Base-by-base conservation (phyloP, 2,797 vertebrate species). In the Pitangus sulphuratus region DNA sequence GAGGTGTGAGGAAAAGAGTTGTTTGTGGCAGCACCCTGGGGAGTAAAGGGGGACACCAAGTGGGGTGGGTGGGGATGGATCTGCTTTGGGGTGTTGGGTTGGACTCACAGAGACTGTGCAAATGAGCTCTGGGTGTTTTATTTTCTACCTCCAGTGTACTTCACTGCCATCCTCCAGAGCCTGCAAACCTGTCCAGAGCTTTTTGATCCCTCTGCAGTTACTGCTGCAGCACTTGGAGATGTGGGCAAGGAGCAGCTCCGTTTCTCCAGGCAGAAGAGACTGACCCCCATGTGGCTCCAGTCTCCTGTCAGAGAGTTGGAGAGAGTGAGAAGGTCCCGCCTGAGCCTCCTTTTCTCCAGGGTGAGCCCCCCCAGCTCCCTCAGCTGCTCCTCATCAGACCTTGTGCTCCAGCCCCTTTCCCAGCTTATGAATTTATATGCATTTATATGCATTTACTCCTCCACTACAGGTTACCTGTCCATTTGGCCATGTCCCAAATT, bases 41-140 rank as follows among this genome's bases (percentile, higher is more conserved):
- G 75, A 66, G 7, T 5, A 5, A 20, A 45, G 17, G 1, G 10
- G 44, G 50, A 71, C 31, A 18, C 5, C 5, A 4, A 7, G 13
- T 2, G 8, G 30, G 5, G 8, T n/a, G 18, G 31, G 25, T 30
- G 21, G 19, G 22, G 24, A 44, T 1, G 39, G 58, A 81, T 21
- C 12, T 45, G 58, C 47, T 76, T 37, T 56, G 68, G 18, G 54
- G 25, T 54, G 22, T 64, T 61, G 44, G 16, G 25, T 53, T 77
- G 62, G 62, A 51, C 66, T 71, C 51, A 8, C 1, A 4, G 20
- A 11, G 4, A 57, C 4, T 0, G 0, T 25, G 24, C 5, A 75
- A 58, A 82, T 13, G 31, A 70, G 51, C 15, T 25, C 33, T 21
- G 21, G 7, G 5, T 65, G 31, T 0, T 2, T 39, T 56, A 9